A percentile compares a stretch with the other conserved stretches of the same genome.
These are phyloP conservation scores for Delichon dasypus DNA, from an alignment of 2,797 vertebrate genomes.

Conservation along the genomic window DNA sequence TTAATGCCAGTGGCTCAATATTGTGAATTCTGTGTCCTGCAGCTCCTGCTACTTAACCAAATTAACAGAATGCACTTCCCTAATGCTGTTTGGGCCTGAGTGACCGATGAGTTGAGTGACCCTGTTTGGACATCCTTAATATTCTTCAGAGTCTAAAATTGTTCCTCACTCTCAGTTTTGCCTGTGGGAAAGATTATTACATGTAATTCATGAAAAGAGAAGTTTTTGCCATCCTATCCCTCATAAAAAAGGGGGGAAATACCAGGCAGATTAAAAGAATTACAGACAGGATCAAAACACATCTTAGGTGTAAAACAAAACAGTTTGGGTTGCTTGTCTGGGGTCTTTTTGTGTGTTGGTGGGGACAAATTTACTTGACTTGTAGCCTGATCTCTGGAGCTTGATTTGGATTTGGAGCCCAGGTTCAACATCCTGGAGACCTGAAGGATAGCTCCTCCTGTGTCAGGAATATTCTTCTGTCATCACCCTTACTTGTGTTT, in stretches of 20 bases:
- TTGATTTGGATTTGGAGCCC: neutral
- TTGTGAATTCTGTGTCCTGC: constrained; percentile 13
- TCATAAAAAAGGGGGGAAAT: accelerated
- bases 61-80: constrained; percentile 9
- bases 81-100: neutral
- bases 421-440: neutral
- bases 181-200: neutral
- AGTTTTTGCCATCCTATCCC: neutral
- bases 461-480: neutral
- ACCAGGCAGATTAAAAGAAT: neutral
- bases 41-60: constrained; percentile 30
- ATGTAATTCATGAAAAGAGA: neutral
- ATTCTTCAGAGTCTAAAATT: neutral
- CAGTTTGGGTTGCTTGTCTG: neutral
- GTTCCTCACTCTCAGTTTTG: neutral
- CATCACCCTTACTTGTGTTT: neutral
- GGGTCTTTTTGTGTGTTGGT: neutral
- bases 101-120: neutral
- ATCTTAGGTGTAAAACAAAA: neutral
- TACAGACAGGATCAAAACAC: neutral
- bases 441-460: neutral
- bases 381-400: neutral
- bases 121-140: neutral
- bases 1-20: constrained; percentile 30
- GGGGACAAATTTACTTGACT: neutral